Percentiles rank a stretch among this genome's conserved stretches.
Evolutionary conservation across 2,888 invertebrate genomes (phyloP).

Genomic region (Asteroscopus sphinx): DNA sequence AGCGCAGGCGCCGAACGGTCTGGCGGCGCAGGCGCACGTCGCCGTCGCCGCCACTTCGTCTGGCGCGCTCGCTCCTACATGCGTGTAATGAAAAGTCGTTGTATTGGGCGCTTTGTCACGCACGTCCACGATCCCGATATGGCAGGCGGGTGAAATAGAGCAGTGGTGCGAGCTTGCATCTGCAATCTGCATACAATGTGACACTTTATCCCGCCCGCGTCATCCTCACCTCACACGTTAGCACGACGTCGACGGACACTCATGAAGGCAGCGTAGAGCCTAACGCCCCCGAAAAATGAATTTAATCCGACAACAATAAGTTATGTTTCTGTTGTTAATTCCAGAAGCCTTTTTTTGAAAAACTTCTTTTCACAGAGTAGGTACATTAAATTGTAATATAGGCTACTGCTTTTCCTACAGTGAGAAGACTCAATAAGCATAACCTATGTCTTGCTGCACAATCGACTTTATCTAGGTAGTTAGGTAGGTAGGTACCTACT

Average conservation of each 20-base stretch:
- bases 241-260: constrained; percentile 11
- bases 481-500: too few relatives aligned
- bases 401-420: background rate
- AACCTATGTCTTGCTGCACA: too few relatives aligned
- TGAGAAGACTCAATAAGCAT: constrained; percentile 1
- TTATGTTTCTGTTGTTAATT: constrained; percentile 4
- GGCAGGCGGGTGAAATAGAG: constrained; percentile 50
- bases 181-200: constrained; percentile 73
- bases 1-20: constrained; percentile 88
- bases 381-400: constrained; percentile 11
- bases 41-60: constrained; percentile 69
- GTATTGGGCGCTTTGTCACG: constrained; percentile 52
- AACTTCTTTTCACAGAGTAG: too few relatives aligned
- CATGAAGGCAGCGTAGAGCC: background rate
- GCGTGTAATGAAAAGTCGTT: constrained; percentile 30
- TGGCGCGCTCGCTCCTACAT: constrained; percentile 58
- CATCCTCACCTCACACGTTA: constrained; percentile 15
- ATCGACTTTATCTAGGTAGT: too few relatives aligned
- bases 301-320: constrained; percentile 19
- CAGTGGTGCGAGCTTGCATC: constrained; percentile 62
- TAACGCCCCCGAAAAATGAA: constrained; percentile 7
- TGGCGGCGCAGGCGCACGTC: constrained; percentile 65
- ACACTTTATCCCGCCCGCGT: constrained; percentile 48
- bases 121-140: constrained; percentile 54
- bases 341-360: too few relatives aligned